phyloP scores from a whole-genome alignment of 2,888 invertebrate genomes.

The Gibbula magus region DNA sequence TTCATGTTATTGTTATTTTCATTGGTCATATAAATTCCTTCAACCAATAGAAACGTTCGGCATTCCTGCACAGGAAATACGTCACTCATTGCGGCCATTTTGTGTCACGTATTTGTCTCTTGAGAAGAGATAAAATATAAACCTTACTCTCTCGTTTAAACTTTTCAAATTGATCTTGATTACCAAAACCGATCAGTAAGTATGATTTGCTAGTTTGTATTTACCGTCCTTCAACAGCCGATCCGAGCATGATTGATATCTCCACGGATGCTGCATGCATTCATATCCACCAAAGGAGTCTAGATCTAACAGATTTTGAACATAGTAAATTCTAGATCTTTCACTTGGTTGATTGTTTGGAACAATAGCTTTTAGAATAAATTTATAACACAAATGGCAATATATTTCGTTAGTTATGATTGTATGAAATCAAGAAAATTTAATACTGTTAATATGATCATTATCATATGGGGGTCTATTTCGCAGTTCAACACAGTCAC shows the following conservation, averaged over 20 bases:
- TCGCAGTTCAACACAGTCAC: no score
- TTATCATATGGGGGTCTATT: no score
- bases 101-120: slow-evolving; percentile 25
- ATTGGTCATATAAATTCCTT: not conserved
- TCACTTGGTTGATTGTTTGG: no score
- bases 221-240: no score
- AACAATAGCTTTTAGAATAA: no score
- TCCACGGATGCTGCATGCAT: not conserved
- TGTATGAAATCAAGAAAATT: no score
- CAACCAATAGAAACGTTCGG: not conserved
- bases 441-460: no score
- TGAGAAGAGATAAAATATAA: not conserved
- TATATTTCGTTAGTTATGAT: no score
- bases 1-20: not conserved
- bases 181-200: no score
- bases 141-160: not conserved
- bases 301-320: not conserved
- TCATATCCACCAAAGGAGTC: not conserved
- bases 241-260: no score
- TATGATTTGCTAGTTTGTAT: no score
- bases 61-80: slow-evolving; percentile 29
- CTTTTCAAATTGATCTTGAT: not conserved
- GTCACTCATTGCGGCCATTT: slow-evolving; percentile 39
- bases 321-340: not conserved
- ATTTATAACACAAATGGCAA: no score